Percentiles rank a stretch among this genome's conserved stretches.
Conservation (phyloP, 2,888 invertebrate species). For the Adelphocoris suturalis region DNA sequence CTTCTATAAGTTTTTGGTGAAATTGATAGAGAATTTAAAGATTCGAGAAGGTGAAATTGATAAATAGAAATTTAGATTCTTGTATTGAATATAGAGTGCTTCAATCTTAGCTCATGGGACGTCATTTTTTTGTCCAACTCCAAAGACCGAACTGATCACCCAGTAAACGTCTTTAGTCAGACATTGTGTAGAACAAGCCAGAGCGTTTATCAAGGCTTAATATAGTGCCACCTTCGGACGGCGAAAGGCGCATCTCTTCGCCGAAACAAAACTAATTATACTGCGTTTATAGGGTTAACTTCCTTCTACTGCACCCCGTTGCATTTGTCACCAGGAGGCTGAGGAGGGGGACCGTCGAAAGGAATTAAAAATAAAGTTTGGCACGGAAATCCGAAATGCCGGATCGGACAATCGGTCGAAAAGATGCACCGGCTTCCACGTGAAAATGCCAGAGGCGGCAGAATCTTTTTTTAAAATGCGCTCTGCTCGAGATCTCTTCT, state of each 20-base stretch:
- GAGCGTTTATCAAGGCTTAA: background rate
- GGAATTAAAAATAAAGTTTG: slow-evolving; percentile 42
- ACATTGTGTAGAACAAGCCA: background rate
- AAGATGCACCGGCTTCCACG: slow-evolving; percentile 38
- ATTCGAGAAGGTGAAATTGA: too few relatives aligned
- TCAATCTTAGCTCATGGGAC: too few relatives aligned
- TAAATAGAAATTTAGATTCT: too few relatives aligned
- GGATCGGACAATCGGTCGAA: slow-evolving; percentile 36
- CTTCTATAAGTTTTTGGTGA: too few relatives aligned
- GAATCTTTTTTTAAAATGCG: slow-evolving; percentile 38
- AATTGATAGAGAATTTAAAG: too few relatives aligned
- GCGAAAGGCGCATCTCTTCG: background rate
- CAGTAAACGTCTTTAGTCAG: background rate
- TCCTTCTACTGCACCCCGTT: slow-evolving; percentile 22
- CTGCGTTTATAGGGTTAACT: slow-evolving; percentile 9
- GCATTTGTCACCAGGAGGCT: slow-evolving; percentile 28
- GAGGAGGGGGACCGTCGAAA: background rate
- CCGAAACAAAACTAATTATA: slow-evolving; percentile 38
- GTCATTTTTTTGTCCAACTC: too few relatives aligned
- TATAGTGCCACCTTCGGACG: background rate
- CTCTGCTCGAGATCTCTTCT: background rate
- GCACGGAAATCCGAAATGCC: slow-evolving; percentile 39
- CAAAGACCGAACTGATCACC: background rate
- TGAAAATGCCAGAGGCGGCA: slow-evolving; percentile 36
- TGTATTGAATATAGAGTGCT: too few relatives aligned